Evolutionary conservation across 2,113 vertebrate species (phyloP), one percentile per base, ranked within the genome.

Genomic region (Euleptes europaea): DNA sequence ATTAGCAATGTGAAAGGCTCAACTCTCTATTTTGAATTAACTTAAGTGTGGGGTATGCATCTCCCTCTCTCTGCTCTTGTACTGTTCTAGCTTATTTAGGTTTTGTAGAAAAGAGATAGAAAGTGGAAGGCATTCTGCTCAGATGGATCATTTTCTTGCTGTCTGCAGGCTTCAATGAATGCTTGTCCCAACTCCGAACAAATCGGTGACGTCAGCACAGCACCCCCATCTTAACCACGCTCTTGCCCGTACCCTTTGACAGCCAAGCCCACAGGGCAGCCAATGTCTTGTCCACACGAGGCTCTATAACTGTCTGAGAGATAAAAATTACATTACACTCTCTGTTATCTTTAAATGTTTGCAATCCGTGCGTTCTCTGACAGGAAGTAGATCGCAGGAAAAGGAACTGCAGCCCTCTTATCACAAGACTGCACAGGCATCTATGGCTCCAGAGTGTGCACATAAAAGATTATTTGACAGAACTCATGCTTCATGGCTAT

Each of bases 401-500:
- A 75, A 90, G 82, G 88, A 73, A 77, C 44, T 69, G 60, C 23
- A 63, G 44, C 90, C 86, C 83, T 66, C 33, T 80, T 89, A 89
- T 84, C 47, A 71, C 26, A 54, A 90, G 63, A 23, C 88, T 87
- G 86, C 86, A 86, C 88, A 94, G 57, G 2, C 54, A 57, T 4
- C n/a, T 35, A 57, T 47, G 28, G 12, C 33, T 91, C 49, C 77
- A 28, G 57, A 83, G 33, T 88, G 63, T 90, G 75, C 79, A 49
- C 33, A 69, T 80, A 77, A 31, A 3, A 54, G 66, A 86, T 89
- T 83, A 44, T 84, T 87, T 82, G 88, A 85, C 40, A 57, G 13
- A 90, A 92, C 73, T 84, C 79, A 84, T 73, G 47, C 65, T 93
- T 95, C 76, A 7, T 49, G 87, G 72, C 65, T 57, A 87, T 44